phyloP scores from a whole-genome alignment of 2,888 invertebrate species.

The Machimus rusticus region DNA sequence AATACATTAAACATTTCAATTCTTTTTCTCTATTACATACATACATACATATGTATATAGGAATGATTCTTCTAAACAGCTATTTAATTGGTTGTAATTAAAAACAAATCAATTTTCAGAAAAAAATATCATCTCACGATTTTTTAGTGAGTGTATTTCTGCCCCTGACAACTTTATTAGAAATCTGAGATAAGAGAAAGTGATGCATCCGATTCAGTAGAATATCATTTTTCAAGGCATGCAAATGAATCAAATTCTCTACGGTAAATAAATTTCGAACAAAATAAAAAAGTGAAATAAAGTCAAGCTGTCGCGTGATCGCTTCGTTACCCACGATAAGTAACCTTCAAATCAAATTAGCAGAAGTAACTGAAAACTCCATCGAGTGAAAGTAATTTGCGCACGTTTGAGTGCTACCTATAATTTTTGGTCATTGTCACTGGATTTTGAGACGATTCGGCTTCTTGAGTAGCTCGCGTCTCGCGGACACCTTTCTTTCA shows the following conservation, averaged over 20 bases:
- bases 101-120: too few relatives aligned
- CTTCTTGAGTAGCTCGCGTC: not conserved
- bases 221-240: not conserved
- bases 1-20: too few relatives aligned
- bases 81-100: too few relatives aligned
- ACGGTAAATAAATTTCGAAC: not conserved
- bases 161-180: not conserved
- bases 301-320: not conserved
- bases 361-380: not conserved
- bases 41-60: too few relatives aligned
- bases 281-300: not conserved
- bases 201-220: not conserved
- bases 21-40: too few relatives aligned
- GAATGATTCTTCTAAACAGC: too few relatives aligned
- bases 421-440: not conserved
- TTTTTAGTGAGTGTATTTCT: not conserved
- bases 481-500: not conserved
- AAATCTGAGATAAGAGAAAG: not conserved
- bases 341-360: not conserved
- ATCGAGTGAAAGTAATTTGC: not conserved
- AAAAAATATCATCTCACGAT: not conserved
- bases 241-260: not conserved
- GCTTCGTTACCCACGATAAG: not conserved
- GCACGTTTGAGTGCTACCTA: not conserved
- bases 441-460: not conserved